A percentile compares a stretch with the other conserved stretches of the same genome.
These are phyloP conservation scores for Notothenia rossii DNA, from an alignment of 2,113 vertebrate species.

Conservation along the genomic window DNA sequence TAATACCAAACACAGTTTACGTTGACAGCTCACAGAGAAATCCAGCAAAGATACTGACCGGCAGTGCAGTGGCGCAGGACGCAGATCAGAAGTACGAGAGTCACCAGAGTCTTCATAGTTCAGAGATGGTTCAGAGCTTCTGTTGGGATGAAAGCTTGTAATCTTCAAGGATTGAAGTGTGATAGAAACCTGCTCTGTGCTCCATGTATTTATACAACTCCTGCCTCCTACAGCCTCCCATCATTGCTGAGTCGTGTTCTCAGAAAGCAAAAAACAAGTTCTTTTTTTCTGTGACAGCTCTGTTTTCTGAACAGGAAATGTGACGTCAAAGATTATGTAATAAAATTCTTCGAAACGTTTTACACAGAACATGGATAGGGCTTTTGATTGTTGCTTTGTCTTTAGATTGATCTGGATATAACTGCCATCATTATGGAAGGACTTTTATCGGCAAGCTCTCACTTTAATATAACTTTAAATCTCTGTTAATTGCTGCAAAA, in stretches of 20 bases:
- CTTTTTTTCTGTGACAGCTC: not conserved
- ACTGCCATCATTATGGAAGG: not conserved
- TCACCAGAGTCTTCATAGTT: constrained; percentile 51
- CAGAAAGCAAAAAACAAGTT: not conserved
- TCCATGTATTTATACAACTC: constrained; percentile 9
- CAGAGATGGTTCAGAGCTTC: constrained; percentile 4
- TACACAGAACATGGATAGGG: not conserved
- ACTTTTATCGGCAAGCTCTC: not conserved
- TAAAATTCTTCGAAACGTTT: not conserved
- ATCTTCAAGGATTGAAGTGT: constrained; percentile 15
- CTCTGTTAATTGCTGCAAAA: not conserved
- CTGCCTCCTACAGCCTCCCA: no score
- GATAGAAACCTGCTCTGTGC: not conserved
- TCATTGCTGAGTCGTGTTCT: not conserved
- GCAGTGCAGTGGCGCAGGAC: not conserved
- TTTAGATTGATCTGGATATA: not conserved
- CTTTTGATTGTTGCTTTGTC: not conserved
- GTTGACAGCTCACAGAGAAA: not conserved
- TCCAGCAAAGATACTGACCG: constrained; percentile 23
- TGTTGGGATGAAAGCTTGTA: not conserved
- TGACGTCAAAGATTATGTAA: not conserved
- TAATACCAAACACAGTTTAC: not conserved
- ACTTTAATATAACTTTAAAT: not conserved
- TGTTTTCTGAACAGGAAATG: not conserved
- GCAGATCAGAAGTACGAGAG: constrained; percentile 18